phyloP scores from a whole-genome alignment of 2,113 vertebrate species.

The Syrmaticus mikado region DNA sequence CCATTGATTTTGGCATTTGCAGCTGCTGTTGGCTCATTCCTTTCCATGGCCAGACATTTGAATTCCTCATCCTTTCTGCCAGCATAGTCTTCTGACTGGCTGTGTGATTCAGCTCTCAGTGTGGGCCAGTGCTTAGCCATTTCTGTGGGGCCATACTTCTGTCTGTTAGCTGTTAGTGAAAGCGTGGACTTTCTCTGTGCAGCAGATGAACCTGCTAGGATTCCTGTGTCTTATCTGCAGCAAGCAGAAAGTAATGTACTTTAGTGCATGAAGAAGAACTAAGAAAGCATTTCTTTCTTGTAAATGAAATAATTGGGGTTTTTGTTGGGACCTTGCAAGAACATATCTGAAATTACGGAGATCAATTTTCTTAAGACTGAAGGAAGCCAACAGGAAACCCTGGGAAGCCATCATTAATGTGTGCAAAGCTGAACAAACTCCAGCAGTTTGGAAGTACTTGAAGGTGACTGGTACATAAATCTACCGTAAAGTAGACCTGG shows the following conservation, averaged over 20 bases:
- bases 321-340: neutral
- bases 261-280: neutral
- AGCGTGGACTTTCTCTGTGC: neutral
- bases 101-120: neutral
- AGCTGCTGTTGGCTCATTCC: slow-evolving; percentile 33
- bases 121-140: neutral
- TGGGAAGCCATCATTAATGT: neutral
- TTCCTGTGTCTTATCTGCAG: neutral
- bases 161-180: neutral
- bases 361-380: neutral
- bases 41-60: slow-evolving; percentile 4
- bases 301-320: neutral
- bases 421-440: neutral
- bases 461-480: accelerated
- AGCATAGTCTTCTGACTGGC: neutral
- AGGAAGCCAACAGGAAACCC: neutral
- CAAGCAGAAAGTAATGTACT: neutral
- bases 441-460: neutral
- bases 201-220: neutral
- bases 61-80: slow-evolving; percentile 20
- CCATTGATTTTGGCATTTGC: slow-evolving; percentile 23
- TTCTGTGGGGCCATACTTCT: neutral
- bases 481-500: neutral
- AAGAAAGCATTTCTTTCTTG: neutral
- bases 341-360: neutral